These are phyloP conservation scores for Melipona beecheii DNA, from an alignment of 2,888 invertebrate genomes.

Conservation along the genomic window DNA sequence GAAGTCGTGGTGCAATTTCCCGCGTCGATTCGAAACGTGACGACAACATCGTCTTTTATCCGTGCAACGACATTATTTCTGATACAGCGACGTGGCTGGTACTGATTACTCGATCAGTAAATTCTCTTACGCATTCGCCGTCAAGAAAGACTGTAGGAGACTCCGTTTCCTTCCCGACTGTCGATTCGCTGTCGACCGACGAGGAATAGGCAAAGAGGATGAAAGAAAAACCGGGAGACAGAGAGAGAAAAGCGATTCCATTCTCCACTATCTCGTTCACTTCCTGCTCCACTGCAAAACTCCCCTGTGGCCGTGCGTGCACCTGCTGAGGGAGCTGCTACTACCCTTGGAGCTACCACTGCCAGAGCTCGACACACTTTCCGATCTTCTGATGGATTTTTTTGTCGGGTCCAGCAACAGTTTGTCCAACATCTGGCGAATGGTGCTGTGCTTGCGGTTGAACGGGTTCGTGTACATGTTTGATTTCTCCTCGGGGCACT, in stretches of 20 bases:
- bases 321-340: conserved; percentile 71
- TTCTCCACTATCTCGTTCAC: conserved; percentile 60
- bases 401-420: conserved; percentile 85
- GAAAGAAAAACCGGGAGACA: conserved; percentile 4
- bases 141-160: background rate
- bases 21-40: background rate
- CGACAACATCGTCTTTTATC: background rate
- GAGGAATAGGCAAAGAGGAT: background rate
- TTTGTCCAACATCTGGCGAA: conserved; percentile 88
- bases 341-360: conserved; percentile 78
- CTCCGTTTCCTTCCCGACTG: conserved; percentile 24
- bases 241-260: conserved; percentile 15
- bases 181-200: conserved; percentile 15
- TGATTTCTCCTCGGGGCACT: background rate
- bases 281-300: conserved; percentile 79
- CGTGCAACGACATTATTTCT: background rate
- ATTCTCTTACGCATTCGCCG: background rate
- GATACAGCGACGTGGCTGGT: background rate
- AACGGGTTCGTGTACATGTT: conserved; percentile 89
- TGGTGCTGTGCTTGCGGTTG: conserved; percentile 89
- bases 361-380: conserved; percentile 78
- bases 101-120: background rate
- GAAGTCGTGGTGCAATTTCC: background rate
- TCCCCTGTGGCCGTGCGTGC: conserved; percentile 68
- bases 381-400: conserved; percentile 78